Percentiles rank a stretch among this genome's conserved stretches.
These are phyloP conservation scores for Polyergus mexicanus DNA, from an alignment of 1,140 invertebrate species.

Conservation along the genomic window DNA sequence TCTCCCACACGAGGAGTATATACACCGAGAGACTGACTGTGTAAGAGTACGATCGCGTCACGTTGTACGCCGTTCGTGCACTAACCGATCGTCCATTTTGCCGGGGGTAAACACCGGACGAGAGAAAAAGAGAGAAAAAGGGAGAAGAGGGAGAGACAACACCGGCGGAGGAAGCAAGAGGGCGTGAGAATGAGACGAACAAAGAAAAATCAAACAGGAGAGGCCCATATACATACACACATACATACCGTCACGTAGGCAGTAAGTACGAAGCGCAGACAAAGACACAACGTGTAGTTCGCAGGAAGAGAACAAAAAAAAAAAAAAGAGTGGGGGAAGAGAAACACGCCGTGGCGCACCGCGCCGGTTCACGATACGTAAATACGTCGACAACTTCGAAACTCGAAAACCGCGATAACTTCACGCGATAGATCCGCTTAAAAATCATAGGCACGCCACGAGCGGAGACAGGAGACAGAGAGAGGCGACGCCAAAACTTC, in stretches of 20 bases:
- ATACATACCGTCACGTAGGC: conserved; percentile 6
- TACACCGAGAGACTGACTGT: conserved; percentile 7
- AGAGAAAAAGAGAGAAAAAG: conserved; percentile 14
- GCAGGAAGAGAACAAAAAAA: not conserved
- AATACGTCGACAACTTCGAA: not conserved
- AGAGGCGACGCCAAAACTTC: conserved; percentile 83
- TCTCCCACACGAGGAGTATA: conserved; percentile 46
- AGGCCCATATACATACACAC: not conserved
- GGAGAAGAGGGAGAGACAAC: conserved; percentile 22
- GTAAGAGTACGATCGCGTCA: conserved; percentile 24
- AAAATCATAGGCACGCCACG: conserved; percentile 81
- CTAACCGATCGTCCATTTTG: conserved; percentile 47
- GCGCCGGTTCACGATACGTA: too few species aligned
- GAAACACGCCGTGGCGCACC: not conserved
- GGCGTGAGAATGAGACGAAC: conserved; percentile 34
- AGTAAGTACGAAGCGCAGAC: conserved; percentile 25
- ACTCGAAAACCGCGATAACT: conserved; percentile 60
- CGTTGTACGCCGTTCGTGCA: conserved; percentile 47
- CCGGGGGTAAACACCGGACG: conserved; percentile 26
- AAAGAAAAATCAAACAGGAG: conserved; percentile 33
- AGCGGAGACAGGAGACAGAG: not conserved
- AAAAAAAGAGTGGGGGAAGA: not conserved
- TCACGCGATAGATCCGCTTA: conserved; percentile 82
- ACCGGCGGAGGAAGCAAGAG: not conserved
- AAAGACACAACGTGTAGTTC: conserved; percentile 10